These are phyloP conservation scores for Cerceris ruficornis DNA, from an alignment of 2,888 invertebrate species.

Conservation along the genomic window DNA sequence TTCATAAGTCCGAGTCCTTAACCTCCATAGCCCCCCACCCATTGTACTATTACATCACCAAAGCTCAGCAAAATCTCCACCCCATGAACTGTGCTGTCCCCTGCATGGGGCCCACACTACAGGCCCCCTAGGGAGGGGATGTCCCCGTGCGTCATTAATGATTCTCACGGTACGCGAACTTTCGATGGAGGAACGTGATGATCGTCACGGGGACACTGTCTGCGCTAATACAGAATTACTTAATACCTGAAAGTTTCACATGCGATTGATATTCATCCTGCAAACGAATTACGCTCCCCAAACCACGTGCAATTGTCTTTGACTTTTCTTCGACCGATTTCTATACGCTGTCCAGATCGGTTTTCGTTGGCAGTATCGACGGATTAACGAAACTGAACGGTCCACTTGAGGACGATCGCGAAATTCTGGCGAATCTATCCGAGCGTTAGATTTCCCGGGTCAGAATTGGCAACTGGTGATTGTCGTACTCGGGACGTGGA, in stretches of 20 bases:
- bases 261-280: constrained; percentile 69
- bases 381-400: constrained; percentile 1
- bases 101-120: too few species aligned
- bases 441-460: too few species aligned
- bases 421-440: not conserved
- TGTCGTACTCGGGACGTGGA: too few species aligned
- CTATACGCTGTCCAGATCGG: constrained; percentile 21
- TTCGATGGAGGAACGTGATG: constrained; percentile 37
- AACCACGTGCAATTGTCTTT: constrained; percentile 43
- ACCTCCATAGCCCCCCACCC: too few species aligned
- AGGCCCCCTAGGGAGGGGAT: too few species aligned
- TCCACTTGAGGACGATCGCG: not conserved
- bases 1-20: too few species aligned
- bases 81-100: too few species aligned
- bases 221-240: constrained; percentile 65
- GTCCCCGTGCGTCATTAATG: too few species aligned
- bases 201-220: constrained; percentile 17
- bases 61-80: too few species aligned
- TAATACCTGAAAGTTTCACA: constrained; percentile 73
- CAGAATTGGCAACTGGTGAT: too few species aligned
- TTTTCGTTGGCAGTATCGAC: constrained; percentile 30
- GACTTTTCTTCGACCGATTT: constrained; percentile 50
- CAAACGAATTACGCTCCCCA: constrained; percentile 60
- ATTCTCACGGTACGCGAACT: constrained; percentile 1
- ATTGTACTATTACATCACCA: too few species aligned